A percentile compares a stretch with the other conserved stretches of the same genome.
Evolutionary conservation across 92 coral and sea anemone genomes (phyloP).

Genomic region (Paragorgia papillata): DNA sequence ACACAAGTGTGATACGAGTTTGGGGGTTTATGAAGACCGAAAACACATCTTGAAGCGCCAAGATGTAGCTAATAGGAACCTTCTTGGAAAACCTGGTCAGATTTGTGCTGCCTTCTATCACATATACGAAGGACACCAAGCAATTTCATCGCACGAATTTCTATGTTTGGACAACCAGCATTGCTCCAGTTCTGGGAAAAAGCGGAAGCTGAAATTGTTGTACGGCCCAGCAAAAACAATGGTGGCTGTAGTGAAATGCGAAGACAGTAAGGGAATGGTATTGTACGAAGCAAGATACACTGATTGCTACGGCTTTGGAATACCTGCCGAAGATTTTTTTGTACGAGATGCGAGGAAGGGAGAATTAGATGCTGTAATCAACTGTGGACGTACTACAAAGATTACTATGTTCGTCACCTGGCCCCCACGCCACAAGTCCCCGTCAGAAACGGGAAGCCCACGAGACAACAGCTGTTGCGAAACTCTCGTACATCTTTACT

Average conservation of each 20-base stretch:
- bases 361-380: background rate
- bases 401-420: background rate
- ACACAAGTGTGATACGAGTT: background rate
- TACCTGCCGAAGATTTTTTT: background rate
- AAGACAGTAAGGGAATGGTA: background rate
- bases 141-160: background rate
- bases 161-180: background rate
- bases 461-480: background rate
- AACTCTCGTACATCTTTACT: background rate
- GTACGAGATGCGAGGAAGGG: background rate
- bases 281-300: background rate
- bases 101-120: background rate
- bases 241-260: background rate
- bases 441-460: background rate
- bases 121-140: background rate
- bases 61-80: background rate
- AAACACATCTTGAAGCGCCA: background rate
- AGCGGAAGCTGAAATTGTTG: background rate
- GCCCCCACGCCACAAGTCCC: background rate
- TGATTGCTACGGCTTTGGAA: background rate
- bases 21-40: background rate
- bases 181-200: background rate
- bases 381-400: background rate
- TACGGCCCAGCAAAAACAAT: background rate
- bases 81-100: background rate